Evolutionary conservation across 1,140 invertebrate genomes (phyloP).

Genomic region (Sminthurinus signatus): DNA sequence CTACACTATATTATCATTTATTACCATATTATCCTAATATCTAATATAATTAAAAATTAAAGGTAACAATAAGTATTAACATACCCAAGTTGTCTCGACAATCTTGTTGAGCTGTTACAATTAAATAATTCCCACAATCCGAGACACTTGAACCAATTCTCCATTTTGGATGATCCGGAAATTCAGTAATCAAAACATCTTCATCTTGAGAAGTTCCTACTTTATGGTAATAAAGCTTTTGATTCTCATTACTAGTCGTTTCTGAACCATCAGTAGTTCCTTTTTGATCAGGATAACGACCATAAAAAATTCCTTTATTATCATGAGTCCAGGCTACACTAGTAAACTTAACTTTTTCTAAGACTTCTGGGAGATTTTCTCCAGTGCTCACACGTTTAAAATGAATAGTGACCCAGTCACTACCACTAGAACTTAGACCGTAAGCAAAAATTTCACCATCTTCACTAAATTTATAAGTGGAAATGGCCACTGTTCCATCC

Average conservation of each 20-base stretch:
- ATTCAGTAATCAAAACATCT: slow-evolving; percentile 84
- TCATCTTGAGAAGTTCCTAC: slow-evolving; percentile 78
- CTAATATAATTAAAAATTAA: no score
- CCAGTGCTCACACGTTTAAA: slow-evolving; percentile 71
- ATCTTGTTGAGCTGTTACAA: slow-evolving; percentile 69
- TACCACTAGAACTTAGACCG: slow-evolving; percentile 82
- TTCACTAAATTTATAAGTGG: slow-evolving; percentile 74
- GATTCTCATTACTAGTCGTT: slow-evolving; percentile 75
- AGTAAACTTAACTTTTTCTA: slow-evolving; percentile 89
- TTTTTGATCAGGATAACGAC: slow-evolving; percentile 69
- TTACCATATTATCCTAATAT: no score
- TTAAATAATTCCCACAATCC: slow-evolving; percentile 82
- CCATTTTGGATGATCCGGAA: slow-evolving; percentile 85
- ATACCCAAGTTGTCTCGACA: slow-evolving; percentile 81
- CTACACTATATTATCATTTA: no score
- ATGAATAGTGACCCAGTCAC: slow-evolving; percentile 90
- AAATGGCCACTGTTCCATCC: slow-evolving; percentile 66
- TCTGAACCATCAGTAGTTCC: slow-evolving; percentile 83
- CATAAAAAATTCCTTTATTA: slow-evolving; percentile 91
- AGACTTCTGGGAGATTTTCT: slow-evolving; percentile 77
- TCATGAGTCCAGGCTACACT: slow-evolving; percentile 91
- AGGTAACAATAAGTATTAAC: no score
- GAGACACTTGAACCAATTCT: slow-evolving; percentile 77
- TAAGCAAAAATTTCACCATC: slow-evolving; percentile 87
- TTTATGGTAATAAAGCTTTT: slow-evolving; percentile 90